These are phyloP conservation scores for Distichodus sexfasciatus DNA, from an alignment of 2,797 vertebrate genomes.

Conservation along the genomic window DNA sequence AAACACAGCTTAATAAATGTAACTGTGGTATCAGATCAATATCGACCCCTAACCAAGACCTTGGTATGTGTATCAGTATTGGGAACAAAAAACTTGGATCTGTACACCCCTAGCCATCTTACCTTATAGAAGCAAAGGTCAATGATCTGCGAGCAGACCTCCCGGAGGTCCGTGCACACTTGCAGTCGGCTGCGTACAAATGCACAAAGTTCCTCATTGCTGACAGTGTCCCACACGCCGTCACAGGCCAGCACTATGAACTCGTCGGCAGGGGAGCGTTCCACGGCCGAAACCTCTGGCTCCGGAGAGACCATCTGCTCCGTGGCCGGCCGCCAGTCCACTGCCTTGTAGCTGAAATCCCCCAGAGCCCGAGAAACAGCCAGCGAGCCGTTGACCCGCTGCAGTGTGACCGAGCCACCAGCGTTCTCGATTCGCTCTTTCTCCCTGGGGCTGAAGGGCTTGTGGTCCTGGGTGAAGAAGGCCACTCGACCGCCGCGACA, in stretches of 20 bases:
- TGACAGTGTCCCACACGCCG: conserved; percentile 81
- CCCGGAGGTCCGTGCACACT: no score
- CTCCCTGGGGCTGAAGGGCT: conserved; percentile 77
- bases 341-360: conserved; percentile 82
- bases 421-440: conserved; percentile 79
- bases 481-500: conserved; percentile 70
- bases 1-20: no score
- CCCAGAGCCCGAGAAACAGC: conserved; percentile 82
- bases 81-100: no score
- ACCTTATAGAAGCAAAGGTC: conserved; percentile 85
- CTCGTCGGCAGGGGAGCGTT: conserved; percentile 75
- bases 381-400: conserved; percentile 81
- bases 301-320: conserved; percentile 83
- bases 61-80: no score
- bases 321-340: conserved; percentile 68
- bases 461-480: conserved; percentile 83
- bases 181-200: no score
- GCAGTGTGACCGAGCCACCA: conserved; percentile 74
- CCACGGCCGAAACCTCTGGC: conserved; percentile 78
- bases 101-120: no score
- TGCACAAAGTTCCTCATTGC: conserved; percentile 74
- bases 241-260: conserved; percentile 83
- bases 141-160: no score
- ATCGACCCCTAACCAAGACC: no score
- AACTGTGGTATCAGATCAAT: no score